Conservation (phyloP, 2,888 invertebrate species). For the Unio pictorum region DNA sequence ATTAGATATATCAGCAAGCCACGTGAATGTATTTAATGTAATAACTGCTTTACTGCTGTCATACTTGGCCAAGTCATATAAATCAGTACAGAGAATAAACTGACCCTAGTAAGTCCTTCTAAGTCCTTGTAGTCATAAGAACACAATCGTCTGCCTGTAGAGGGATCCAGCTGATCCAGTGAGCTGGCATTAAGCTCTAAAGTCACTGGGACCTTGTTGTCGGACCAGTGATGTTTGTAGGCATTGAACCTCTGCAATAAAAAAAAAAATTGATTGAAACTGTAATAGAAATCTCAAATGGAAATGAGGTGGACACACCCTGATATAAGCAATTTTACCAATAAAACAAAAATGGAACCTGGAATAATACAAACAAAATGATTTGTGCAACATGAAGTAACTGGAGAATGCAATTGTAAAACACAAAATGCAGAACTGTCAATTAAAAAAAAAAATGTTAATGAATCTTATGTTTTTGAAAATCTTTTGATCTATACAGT, state of each 20-base stretch:
- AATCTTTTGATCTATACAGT: too few relatives aligned
- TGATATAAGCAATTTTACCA: too few relatives aligned
- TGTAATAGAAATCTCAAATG: too few relatives aligned
- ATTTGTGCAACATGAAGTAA: too few relatives aligned
- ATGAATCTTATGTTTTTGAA: too few relatives aligned
- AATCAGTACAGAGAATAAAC: background rate
- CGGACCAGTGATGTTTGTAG: slow-evolving; percentile 98
- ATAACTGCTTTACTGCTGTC: background rate
- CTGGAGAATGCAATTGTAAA: too few relatives aligned
- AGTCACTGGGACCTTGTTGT: slow-evolving; percentile 87
- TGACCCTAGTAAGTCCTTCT: slow-evolving; percentile 79
- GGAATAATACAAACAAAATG: too few relatives aligned
- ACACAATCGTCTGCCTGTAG: slow-evolving; percentile 85
- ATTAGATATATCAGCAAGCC: background rate
- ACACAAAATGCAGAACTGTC: too few relatives aligned
- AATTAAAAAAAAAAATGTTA: too few relatives aligned
- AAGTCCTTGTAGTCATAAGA: slow-evolving; percentile 90
- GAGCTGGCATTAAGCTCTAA: slow-evolving; percentile 94
- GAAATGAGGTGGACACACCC: too few relatives aligned
- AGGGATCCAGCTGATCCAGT: slow-evolving; percentile 91
- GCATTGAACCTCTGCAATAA: slow-evolving; percentile 84
- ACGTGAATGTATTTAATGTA: too few relatives aligned
- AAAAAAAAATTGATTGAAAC: background rate
- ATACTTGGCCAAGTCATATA: background rate
- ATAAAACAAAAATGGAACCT: too few relatives aligned